phyloP scores from a whole-genome alignment of 2,113 vertebrate species.

The Rafetus swinhoei region DNA sequence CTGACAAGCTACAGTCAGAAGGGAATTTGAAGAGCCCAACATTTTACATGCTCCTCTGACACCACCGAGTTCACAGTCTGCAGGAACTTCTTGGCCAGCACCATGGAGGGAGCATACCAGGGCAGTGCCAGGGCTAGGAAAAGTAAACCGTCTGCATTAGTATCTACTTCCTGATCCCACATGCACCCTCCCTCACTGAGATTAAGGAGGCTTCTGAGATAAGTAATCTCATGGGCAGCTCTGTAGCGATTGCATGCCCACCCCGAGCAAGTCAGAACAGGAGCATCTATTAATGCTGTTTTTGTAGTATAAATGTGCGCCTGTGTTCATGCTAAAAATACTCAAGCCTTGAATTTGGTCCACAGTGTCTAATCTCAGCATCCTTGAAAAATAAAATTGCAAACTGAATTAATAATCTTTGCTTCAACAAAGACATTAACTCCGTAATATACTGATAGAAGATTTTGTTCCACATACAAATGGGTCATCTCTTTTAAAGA shows the following conservation, averaged over 20 bases:
- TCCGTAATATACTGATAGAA: constrained; percentile 39
- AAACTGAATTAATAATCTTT: constrained; percentile 33
- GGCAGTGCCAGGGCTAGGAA: neutral
- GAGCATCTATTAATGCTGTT: neutral
- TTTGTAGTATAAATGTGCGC: neutral
- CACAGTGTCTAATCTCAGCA: neutral
- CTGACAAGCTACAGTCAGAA: neutral
- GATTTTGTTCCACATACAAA: constrained; percentile 37
- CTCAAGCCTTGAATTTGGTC: neutral
- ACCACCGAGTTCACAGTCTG: neutral
- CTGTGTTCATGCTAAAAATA: neutral
- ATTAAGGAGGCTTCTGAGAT: neutral
- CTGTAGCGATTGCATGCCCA: neutral
- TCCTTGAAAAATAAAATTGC: constrained; percentile 1
- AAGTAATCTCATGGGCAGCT: neutral
- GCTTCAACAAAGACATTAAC: constrained; percentile 25
- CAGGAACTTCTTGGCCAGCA: neutral
- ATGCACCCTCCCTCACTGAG: neutral
- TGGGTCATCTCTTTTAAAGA: constrained; percentile 1
- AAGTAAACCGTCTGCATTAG: neutral
- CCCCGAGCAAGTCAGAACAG: neutral
- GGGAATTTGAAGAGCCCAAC: neutral
- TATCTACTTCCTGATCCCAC: neutral
- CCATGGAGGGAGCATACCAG: neutral
- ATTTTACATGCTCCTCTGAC: accelerated